phyloP scores from a whole-genome alignment of 2,797 vertebrate species.

The Morelia viridis region DNA sequence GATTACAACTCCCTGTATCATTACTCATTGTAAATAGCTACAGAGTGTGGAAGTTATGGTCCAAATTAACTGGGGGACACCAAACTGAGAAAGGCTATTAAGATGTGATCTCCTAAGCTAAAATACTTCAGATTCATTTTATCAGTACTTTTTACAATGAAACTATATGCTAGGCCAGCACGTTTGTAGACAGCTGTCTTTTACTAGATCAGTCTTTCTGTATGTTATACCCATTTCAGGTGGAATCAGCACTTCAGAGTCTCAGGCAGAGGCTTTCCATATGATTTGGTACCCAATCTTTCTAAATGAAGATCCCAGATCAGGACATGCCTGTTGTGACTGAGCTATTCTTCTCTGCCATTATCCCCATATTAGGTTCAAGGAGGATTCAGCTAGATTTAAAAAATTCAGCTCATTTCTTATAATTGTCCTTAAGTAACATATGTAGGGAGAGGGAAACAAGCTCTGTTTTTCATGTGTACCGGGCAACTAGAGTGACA shows the following conservation, averaged over 20 bases:
- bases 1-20: background rate
- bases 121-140: background rate
- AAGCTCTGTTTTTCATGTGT: background rate
- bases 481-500: background rate
- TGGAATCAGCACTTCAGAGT: background rate
- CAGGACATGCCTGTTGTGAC: background rate
- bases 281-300: background rate
- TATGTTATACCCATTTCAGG: background rate
- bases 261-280: background rate
- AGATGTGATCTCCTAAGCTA: background rate
- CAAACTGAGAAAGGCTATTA: background rate
- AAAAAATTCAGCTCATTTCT: background rate
- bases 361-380: background rate
- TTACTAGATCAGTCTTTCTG: background rate
- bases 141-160: background rate
- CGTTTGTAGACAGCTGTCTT: background rate
- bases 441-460: background rate
- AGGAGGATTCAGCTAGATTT: background rate
- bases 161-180: background rate
- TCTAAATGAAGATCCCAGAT: background rate
- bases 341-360: background rate
- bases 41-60: background rate
- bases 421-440: background rate
- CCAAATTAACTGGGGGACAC: background rate
- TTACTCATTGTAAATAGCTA: background rate